phyloP scores from a whole-genome alignment of 2,113 vertebrate genomes.

The Sylvietta virens region DNA sequence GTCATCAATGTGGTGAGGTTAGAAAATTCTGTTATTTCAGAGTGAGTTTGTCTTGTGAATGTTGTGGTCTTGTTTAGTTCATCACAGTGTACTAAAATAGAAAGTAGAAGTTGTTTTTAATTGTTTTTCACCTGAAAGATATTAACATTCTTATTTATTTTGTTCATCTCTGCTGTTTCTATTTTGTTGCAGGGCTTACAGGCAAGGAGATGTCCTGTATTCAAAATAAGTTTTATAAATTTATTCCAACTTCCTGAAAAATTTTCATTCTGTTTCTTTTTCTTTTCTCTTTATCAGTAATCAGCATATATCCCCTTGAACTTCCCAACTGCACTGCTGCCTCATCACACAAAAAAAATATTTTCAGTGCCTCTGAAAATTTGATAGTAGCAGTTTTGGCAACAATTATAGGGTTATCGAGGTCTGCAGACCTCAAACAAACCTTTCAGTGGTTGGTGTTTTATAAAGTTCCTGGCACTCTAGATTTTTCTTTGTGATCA shows the following conservation, averaged over 20 bases:
- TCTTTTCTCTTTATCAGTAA: background rate
- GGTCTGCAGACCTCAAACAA: background rate
- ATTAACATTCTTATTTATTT: background rate
- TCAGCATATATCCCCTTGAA: background rate
- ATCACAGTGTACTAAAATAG: background rate
- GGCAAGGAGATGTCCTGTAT: background rate
- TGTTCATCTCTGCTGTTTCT: background rate
- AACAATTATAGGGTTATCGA: background rate
- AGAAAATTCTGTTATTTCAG: background rate
- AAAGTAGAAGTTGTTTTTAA: background rate
- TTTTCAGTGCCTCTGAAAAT: background rate
- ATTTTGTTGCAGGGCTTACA: background rate
- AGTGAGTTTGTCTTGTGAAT: background rate
- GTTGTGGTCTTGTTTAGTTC: background rate
- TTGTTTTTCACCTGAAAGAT: background rate
- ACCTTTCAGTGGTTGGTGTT: background rate
- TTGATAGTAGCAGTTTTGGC: background rate
- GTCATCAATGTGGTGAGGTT: background rate
- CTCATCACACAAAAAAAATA: background rate
- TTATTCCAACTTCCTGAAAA: background rate
- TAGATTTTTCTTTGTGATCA: background rate
- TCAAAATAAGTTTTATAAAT: background rate
- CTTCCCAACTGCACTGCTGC: background rate
- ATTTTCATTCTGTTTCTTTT: background rate
- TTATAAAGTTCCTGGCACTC: background rate